Evolutionary conservation across 2,797 vertebrate genomes (phyloP).

Genomic region (Sciaenops ocellatus): DNA sequence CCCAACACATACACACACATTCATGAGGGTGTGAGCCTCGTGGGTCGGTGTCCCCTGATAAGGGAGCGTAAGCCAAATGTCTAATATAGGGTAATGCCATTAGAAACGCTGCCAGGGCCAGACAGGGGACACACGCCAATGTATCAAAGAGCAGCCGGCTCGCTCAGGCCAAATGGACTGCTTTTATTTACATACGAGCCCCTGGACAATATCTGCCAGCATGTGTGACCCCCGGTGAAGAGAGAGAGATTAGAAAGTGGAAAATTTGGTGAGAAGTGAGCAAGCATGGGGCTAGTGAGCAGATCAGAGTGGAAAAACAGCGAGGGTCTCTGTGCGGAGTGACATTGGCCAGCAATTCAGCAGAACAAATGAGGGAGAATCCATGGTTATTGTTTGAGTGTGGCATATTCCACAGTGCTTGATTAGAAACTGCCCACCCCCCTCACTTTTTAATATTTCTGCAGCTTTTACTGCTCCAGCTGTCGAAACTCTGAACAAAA

Average conservation of each 20-base stretch:
- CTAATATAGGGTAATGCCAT: constrained; percentile 81
- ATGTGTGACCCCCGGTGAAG: constrained; percentile 48
- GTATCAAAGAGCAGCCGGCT: constrained; percentile 60
- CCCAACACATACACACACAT: constrained; percentile 2
- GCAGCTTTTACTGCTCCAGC: constrained; percentile 47
- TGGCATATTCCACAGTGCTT: no score
- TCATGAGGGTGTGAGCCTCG: neutral
- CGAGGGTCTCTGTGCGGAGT: constrained; percentile 20
- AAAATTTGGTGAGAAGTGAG: constrained; percentile 22
- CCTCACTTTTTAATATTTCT: constrained; percentile 52
- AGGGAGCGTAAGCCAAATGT: constrained; percentile 70
- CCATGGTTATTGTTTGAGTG: no score
- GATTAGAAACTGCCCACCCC: no score
- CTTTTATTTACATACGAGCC: constrained; percentile 74
- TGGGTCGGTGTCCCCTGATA: constrained; percentile 56
- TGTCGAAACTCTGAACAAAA: constrained; percentile 48
- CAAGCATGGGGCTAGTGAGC: constrained; percentile 7
- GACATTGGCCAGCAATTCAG: constrained; percentile 33
- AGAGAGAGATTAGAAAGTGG: constrained; percentile 39
- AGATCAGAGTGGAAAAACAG: constrained; percentile 53
- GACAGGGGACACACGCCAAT: constrained; percentile 61
- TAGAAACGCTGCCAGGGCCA: constrained; percentile 72
- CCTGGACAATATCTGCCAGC: constrained; percentile 56
- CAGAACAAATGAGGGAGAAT: constrained; percentile 19
- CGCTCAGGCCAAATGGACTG: constrained; percentile 68